Evolutionary conservation across 2,113 vertebrate species (phyloP), one percentile per base, ranked within the genome.

Genomic region (Antechinus stuartii): DNA sequence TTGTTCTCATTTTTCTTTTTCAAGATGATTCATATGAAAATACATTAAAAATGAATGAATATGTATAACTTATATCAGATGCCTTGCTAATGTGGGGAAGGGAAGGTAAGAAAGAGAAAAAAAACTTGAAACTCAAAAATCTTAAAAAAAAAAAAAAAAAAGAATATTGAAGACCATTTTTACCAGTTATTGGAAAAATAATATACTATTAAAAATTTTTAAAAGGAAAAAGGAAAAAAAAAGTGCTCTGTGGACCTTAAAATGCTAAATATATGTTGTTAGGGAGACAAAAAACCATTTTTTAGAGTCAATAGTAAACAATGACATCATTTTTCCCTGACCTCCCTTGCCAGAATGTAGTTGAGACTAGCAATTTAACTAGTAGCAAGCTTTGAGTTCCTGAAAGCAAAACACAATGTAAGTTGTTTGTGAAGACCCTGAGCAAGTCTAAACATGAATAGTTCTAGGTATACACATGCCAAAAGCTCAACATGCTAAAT

Each of bases 391-490:
- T n/a, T 76, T 76, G 12, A 84, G 19, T 84, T 16, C n/a, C 6
- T 42, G n/a, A 84, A 84, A 42, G 68, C 35, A 84, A 84, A 97
- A 84, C 68, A 84, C n/a, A 84, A 89, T 94, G 47, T 91, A 95
- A 0, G 0, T 89, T 89, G 91, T 94, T 84, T 84, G n/a, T 42
- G 35, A n/a, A 94, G 90, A 95, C 55, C 61, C 93, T 53, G 68
- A 96, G 52, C 92, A 96, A 90, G 90, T 92, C 93, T 94, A 97
- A 97, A n/a, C 56, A 53, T 93, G 92, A 46, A 95, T 91, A 96
- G 96, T 55, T 94, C 96, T 96, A 94, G 96, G 96, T 96, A 56
- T 97, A 97, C 91, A 90, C 91, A 95, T 95, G 96, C 94, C 91
- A 93, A 91, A 97, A 95, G 76, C 93, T 35, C 95, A 96, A 96